phyloP scores from a whole-genome alignment of 2,888 invertebrate species.

The Stegophylla sp. region DNA sequence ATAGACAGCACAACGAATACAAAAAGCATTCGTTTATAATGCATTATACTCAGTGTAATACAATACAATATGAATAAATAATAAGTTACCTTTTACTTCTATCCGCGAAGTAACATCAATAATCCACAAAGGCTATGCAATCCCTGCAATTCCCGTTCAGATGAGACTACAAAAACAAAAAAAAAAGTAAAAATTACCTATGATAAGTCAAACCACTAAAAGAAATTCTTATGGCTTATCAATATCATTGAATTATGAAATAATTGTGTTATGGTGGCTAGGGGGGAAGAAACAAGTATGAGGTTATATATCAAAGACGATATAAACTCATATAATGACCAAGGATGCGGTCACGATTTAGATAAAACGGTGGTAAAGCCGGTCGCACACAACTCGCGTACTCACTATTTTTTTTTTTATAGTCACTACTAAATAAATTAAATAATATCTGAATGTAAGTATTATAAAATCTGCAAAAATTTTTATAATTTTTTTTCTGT shows the following conservation, averaged over 20 bases:
- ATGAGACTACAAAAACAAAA: neutral
- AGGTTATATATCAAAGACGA: no score
- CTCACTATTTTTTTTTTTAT: no score
- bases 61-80: neutral
- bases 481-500: no score
- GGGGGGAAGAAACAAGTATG: no score
- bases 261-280: no score
- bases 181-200: neutral
- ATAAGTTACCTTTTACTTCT: constrained; percentile 27
- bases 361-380: no score
- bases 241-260: neutral
- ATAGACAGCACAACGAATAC: neutral
- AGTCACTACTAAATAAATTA: no score
- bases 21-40: neutral
- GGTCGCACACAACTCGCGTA: no score
- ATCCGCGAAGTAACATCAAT: constrained; percentile 7
- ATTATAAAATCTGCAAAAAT: no score
- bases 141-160: neutral
- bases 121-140: neutral
- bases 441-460: no score
- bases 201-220: neutral
- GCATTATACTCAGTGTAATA: neutral
- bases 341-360: no score
- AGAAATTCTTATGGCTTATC: constrained; percentile 19
- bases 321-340: no score